These are phyloP conservation scores for Chaetophractus vellerosus DNA, from an alignment of 2,797 vertebrate genomes.

Conservation along the genomic window DNA sequence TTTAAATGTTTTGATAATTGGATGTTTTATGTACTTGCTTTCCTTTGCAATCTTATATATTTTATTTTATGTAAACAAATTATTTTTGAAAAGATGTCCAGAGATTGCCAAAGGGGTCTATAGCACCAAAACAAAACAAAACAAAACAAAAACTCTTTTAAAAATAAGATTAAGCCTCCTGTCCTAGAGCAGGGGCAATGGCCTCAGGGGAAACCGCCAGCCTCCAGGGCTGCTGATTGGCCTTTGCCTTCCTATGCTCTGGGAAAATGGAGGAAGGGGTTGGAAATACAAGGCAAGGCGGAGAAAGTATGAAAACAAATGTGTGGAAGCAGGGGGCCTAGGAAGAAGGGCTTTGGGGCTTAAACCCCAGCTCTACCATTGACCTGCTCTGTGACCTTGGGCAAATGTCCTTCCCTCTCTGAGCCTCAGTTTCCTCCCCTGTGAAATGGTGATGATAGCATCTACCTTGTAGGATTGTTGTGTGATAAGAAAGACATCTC, in stretches of 20 bases:
- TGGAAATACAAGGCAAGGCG: background rate
- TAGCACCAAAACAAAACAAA: too few species aligned
- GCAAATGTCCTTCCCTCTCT: background rate
- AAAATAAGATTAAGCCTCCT: background rate
- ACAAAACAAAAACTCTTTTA: too few species aligned
- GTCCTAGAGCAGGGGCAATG: background rate
- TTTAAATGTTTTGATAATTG: slow-evolving; percentile 12
- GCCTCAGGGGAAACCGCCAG: background rate
- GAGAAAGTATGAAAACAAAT: background rate
- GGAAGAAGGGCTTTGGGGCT: background rate
- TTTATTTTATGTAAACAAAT: background rate
- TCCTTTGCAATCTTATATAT: background rate
- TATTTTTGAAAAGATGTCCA: slow-evolving; percentile 19
- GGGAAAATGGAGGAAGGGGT: background rate
- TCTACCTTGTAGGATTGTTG: background rate
- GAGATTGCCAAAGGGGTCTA: background rate
- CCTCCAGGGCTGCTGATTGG: background rate
- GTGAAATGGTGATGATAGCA: background rate
- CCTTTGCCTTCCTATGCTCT: background rate
- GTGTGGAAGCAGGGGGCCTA: background rate
- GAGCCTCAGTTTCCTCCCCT: background rate
- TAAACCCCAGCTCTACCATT: background rate
- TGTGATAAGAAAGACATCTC: background rate
- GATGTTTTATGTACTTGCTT: background rate
- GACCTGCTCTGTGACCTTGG: background rate